Base-by-base conservation (phyloP, 2,797 vertebrate genomes). In the Amphiprion clarkii region DNA sequence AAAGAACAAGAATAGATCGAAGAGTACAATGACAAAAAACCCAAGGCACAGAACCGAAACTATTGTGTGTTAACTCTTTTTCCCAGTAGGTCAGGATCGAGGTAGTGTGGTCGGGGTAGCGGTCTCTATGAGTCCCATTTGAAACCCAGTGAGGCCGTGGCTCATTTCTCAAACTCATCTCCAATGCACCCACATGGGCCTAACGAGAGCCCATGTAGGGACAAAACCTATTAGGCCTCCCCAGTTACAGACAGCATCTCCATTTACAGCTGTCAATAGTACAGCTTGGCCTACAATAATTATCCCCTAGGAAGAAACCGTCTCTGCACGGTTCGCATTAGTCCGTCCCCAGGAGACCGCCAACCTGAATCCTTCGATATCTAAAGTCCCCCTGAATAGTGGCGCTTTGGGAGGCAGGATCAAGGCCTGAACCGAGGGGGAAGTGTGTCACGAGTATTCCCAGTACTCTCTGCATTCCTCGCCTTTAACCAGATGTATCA, bases 261-360 rank as follows among this genome's bases (percentile, higher is more conserved):
- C 92, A 89, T 90, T 91, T 90, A 84, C 88, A 87, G 91, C 91
- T 93, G 92, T 91, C 91, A 90, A 90, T 93, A 90, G 74, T 81
- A 67, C 86, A 85, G 87, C 90, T 81, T 74, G 84, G 86, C 82
- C 90, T 80, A 79, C 87, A 82, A 76, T 91, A 90, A 93, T 90
- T 84, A 85, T 87, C 85, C 90, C 89, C 80, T 72, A 86, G 86
- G 87, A 90, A 86, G 78, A 79, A 86, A 71, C 74, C 63, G 54
- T 76, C 73, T 76, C 75, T 67, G 69, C 76, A 53, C 68, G 49
- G 84, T 49, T 75, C 73, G 76, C 81, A 88, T 87, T 86, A 90
- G 85, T 67, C 58, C 51, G 3, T 17, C 87, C 92, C 85, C 81
- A 16, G 58, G 90, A 87, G 87, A 87, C 86, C 75, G 52, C 77